phyloP scores from a whole-genome alignment of 2,113 vertebrate species.

The Ciconia maguari region DNA sequence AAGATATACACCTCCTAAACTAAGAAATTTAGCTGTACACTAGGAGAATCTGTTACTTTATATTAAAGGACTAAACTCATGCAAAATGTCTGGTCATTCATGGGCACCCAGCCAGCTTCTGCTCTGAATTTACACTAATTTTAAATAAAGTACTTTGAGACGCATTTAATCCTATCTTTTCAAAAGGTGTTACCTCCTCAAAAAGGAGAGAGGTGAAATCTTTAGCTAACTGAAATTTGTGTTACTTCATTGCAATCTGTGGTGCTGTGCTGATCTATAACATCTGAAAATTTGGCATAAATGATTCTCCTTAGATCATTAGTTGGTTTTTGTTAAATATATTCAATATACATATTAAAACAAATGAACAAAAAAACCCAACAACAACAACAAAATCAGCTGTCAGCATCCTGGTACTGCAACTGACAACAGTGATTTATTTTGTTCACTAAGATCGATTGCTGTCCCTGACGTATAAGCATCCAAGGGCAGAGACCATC shows the following conservation, averaged over 20 bases:
- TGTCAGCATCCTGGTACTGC: not conserved
- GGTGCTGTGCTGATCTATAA: not conserved
- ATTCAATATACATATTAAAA: not conserved
- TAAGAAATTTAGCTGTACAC: not conserved
- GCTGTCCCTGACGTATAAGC: slow-evolving; percentile 15
- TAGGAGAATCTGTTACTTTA: not conserved
- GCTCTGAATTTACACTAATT: not conserved
- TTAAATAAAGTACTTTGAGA: not conserved
- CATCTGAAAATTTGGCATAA: not conserved
- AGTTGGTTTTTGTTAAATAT: not conserved
- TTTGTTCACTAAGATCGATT: slow-evolving; percentile 38
- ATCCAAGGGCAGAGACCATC: slow-evolving; percentile 28
- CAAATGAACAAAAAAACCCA: not conserved
- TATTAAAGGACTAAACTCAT: not conserved
- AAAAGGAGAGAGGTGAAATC: not conserved
- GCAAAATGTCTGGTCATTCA: not conserved
- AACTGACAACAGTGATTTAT: slow-evolving; percentile 40
- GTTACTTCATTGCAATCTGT: not conserved
- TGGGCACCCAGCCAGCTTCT: not conserved
- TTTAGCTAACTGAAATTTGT: not conserved
- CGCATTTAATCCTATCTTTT: not conserved
- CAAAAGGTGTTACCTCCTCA: not conserved
- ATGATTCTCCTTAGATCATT: not conserved
- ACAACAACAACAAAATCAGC: not conserved
- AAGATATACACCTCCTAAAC: not conserved